These are phyloP conservation scores for Lymantria dispar DNA, from an alignment of 2,888 invertebrate genomes.

Conservation along the genomic window DNA sequence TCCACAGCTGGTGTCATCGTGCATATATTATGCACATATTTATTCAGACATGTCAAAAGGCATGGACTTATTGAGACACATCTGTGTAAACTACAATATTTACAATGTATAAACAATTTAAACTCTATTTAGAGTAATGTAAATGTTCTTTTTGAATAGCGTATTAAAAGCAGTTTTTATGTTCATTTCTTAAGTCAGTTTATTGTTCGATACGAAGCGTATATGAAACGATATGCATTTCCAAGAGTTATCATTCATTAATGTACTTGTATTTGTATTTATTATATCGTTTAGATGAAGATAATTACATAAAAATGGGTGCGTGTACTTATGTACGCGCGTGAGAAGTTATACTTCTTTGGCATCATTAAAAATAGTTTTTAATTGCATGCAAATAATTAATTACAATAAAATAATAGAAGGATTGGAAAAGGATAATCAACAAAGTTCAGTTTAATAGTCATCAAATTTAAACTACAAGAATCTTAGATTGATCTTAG, in stretches of 20 bases:
- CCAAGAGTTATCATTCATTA: slow-evolving; percentile 12
- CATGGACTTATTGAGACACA: slow-evolving; percentile 42
- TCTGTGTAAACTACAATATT: slow-evolving; percentile 51
- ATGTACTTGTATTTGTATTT: slow-evolving; percentile 2
- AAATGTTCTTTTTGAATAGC: not conserved
- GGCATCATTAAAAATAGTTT: no score
- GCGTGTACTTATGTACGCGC: no score
- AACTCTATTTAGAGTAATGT: not conserved
- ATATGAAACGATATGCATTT: slow-evolving; percentile 19
- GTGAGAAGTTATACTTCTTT: no score
- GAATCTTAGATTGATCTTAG: no score
- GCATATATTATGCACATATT: slow-evolving; percentile 24
- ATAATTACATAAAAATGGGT: no score
- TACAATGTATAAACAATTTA: slow-evolving; percentile 6
- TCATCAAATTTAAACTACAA: no score
- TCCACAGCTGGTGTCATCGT: slow-evolving; percentile 43
- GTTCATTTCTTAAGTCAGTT: not conserved
- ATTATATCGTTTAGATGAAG: not conserved
- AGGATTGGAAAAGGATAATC: no score
- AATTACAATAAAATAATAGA: no score
- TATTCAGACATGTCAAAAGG: slow-evolving; percentile 44
- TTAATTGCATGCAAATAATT: no score
- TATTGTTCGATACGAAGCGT: slow-evolving; percentile 22
- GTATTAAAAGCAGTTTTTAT: not conserved
- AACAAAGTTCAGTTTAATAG: no score